phyloP scores from a whole-genome alignment of 2,113 vertebrate species.

The Nycticryphes semicollaris region DNA sequence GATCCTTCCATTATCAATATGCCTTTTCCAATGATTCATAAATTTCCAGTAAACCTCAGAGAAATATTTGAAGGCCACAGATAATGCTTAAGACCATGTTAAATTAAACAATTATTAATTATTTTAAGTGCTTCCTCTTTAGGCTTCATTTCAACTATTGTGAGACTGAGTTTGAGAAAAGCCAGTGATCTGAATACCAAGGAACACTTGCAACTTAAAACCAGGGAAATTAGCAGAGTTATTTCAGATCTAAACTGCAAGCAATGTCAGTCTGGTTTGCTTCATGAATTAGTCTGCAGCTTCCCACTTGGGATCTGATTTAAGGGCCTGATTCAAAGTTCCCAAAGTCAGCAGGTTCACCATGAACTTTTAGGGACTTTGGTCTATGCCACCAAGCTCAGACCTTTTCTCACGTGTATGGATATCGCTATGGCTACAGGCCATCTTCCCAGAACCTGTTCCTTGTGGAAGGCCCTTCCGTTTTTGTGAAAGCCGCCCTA shows the following conservation, averaged over 20 bases:
- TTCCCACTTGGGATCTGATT: background rate
- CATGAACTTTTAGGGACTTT: background rate
- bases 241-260: background rate
- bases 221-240: background rate
- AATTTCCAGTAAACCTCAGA: conserved; percentile 17
- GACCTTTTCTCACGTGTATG: background rate
- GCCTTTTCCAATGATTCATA: background rate
- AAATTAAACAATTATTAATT: conserved; percentile 30
- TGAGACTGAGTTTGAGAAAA: background rate
- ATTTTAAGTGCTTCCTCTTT: conserved; percentile 36
- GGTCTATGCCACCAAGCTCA: background rate
- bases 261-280: background rate
- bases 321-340: background rate
- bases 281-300: background rate
- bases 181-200: background rate
- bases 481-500: background rate
- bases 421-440: background rate
- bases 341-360: background rate
- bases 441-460: background rate
- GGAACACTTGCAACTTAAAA: background rate
- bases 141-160: conserved; percentile 1
- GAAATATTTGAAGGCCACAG: conserved; percentile 16
- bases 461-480: background rate
- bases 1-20: background rate
- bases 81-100: background rate